These are phyloP conservation scores for Cavia porcellus DNA, from an alignment of 2,113 vertebrate species.

Conservation along the genomic window DNA sequence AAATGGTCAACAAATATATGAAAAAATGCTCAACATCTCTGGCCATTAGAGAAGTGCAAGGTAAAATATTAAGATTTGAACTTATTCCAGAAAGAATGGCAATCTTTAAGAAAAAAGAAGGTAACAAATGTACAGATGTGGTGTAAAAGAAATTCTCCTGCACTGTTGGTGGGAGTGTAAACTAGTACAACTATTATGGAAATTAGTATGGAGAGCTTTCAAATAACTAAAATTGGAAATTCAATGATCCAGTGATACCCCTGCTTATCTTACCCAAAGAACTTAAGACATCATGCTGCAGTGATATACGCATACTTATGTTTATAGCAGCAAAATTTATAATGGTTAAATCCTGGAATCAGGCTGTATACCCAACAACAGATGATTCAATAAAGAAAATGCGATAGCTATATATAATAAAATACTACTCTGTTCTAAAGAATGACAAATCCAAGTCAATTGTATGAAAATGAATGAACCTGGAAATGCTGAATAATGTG, in stretches of 20 bases:
- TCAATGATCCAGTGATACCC: background rate
- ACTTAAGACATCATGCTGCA: background rate
- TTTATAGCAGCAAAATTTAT: background rate
- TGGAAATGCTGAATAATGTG: background rate
- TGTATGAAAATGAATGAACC: background rate
- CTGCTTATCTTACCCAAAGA: background rate
- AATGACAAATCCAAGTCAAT: background rate
- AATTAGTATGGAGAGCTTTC: background rate
- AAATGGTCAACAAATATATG: too few species aligned
- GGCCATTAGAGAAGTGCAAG: too few species aligned
- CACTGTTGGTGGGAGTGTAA: background rate
- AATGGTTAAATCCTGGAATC: background rate
- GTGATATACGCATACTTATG: background rate
- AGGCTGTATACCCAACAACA: background rate
- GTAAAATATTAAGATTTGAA: too few species aligned
- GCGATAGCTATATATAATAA: background rate
- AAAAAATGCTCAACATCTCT: too few species aligned
- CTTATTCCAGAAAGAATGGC: too few species aligned
- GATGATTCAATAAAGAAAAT: background rate
- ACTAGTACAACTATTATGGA: background rate
- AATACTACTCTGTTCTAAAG: background rate
- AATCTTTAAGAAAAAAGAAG: too few species aligned
- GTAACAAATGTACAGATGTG: background rate
- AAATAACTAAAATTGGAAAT: background rate
- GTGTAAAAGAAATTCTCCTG: background rate